Conservation (phyloP, 2,113 vertebrate species). For the Sminthopsis crassicaudata region DNA sequence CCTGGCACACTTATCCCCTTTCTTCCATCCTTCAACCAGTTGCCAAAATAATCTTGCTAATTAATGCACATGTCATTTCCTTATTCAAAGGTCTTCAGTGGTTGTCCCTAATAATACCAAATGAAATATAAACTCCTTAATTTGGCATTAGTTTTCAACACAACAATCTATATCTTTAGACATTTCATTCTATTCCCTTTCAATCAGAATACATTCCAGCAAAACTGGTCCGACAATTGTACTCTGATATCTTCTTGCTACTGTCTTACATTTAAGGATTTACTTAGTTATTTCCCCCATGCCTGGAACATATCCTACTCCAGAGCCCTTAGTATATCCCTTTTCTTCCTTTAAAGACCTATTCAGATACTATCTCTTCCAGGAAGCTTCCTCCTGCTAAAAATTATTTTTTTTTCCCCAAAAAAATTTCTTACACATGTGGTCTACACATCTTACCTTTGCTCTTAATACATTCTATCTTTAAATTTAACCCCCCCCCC, state of each 20-base stretch:
- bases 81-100: neutral
- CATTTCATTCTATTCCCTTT: neutral
- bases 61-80: neutral
- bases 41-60: neutral
- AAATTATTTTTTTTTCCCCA: neutral
- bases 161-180: neutral
- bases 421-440: neutral
- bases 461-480: neutral
- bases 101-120: neutral
- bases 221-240: neutral
- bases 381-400: neutral
- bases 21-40: neutral
- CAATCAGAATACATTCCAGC: conserved; percentile 1
- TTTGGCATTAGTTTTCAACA: neutral
- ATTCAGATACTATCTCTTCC: neutral
- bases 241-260: neutral
- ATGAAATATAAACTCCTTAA: neutral
- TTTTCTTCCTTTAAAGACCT: neutral
- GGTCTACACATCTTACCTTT: neutral
- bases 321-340: neutral
- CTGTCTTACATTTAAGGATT: neutral
- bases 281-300: neutral
- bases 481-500: neutral
- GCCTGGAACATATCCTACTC: neutral
- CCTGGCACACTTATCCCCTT: neutral